Evolutionary conservation across 2,888 invertebrate genomes (phyloP), one percentile per base, ranked within the genome.

Genomic region (Drosophila testacea): DNA sequence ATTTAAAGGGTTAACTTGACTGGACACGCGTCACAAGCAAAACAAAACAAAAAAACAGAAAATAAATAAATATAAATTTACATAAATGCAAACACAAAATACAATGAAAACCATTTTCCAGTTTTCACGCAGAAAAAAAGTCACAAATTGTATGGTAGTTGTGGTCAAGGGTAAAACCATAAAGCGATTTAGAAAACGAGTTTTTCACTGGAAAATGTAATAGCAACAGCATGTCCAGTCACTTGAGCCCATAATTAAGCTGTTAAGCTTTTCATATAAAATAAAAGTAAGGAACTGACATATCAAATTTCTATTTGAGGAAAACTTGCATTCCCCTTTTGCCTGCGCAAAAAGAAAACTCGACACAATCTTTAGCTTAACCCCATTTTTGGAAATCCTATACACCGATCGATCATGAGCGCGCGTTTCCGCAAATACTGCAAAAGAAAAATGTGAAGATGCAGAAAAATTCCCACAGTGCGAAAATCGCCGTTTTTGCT

Each of bases 401-500:
- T 82, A 77, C 77, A 75, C 69, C 61, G 74, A 87, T 83, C 85
- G 68, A 84, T 83, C 83, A 84, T 46, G 61, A 72, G 56, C 48
- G 60, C 63, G 73, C 67, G 62, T 72, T 73, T 83, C 69, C 63
- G 66, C 73, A 83, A 86, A 63, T 56, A 72, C 63, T 52, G 59
- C 69, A 4, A 59, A 42, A 39, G 16, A 30, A 32, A 61, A 61
- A 42, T 16, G 54, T 32, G n/a, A 57, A 47, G 73, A 85, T 83
- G 44, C 27, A 27, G 6, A 41, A 55, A 55, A 55, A 68, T 84
- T 84, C 84, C 88, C 84, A 84, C 84, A 87, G 88, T 83, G 83
- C 88, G 41, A 83, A 81, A 87, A 80, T 83, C 72, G 77, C 61
- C 68, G 48, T 41, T 54, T 41, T 54, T 39, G 36, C 36, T 50